Evolutionary conservation across 1,140 invertebrate species (phyloP), one percentile per base, ranked within the genome.

Genomic region (Triops cancriformis): DNA sequence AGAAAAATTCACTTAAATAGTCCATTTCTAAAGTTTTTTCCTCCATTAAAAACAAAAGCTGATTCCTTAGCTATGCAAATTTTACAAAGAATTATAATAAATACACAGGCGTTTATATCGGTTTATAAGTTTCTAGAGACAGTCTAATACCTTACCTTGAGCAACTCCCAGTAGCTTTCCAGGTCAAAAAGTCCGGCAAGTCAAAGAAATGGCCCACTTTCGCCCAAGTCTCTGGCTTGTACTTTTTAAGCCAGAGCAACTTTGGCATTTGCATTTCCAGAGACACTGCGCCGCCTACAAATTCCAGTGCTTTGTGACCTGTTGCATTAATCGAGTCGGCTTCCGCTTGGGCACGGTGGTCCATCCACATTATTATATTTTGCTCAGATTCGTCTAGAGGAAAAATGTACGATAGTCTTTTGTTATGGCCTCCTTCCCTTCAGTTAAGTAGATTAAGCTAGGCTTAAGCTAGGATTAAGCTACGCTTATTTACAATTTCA

Each of bases 301-400:
- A 94, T 79, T 91, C 88, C 0, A 98, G 86, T 11, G 96, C 89
- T 27, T 88, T 82, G 86, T 98, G 92, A 23, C 89, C 85, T 0
- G 88, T 89, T 37, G 85, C 86, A 83, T 97, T 98, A 14, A 98
- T 97, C 26, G 89, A 85, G 23, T 90, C 87, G 0, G 95, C 93
- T 87, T 98, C 93, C 73, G 88, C 83, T 26, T 89, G 85, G 2
- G 96, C 96, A 81, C 97, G 86, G 83, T 98, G 96, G 84, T 99
- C 97, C 94, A 98, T 92, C 97, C 97, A 99, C 85, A 98, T 89
- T 42, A 98, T 94, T 28, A 98, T 88, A 85, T 98, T 97, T 84
- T 93, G 91, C 73, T 91, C 86, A 82, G 89, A 82, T 51, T 88
- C 85, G 10, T 88, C 90, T 90, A 80, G 37, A 84, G 79, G 12